Conservation (phyloP, 2,888 invertebrate species). For the Chymomyza amoena region DNA sequence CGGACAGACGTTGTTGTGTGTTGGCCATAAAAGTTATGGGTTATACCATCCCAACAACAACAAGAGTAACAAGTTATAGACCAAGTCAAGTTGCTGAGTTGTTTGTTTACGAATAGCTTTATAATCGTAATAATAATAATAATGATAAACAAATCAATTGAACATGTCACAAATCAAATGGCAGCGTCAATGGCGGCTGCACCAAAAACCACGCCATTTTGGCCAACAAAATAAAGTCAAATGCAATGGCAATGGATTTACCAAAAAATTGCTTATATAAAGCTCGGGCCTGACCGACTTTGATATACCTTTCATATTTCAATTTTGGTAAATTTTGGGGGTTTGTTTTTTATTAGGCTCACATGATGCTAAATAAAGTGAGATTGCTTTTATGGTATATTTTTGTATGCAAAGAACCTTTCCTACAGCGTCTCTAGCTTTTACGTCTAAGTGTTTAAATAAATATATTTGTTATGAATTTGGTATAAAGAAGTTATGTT, state of each 20-base stretch:
- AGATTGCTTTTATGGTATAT: too few species aligned
- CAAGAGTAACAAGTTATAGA: background rate
- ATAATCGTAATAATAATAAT: background rate
- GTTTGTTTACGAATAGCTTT: background rate
- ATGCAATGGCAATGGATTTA: background rate
- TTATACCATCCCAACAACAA: background rate
- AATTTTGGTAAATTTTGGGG: too few species aligned
- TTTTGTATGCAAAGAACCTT: too few species aligned
- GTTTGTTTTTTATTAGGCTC: too few species aligned
- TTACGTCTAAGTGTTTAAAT: too few species aligned
- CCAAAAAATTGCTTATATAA: background rate
- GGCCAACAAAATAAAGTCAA: background rate
- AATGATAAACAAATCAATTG: conserved; percentile 10
- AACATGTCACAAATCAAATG: conserved; percentile 8
- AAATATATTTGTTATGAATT: too few species aligned
- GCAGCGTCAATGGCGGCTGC: background rate
- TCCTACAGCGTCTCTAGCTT: too few species aligned
- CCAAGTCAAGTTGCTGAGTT: background rate
- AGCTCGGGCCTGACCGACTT: too few species aligned
- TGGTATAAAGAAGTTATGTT: too few species aligned
- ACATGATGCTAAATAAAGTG: too few species aligned
- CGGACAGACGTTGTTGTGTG: background rate
- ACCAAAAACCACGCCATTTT: conserved; percentile 1
- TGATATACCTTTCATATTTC: too few species aligned
- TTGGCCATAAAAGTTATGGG: background rate